Percentiles rank a stretch among this genome's conserved stretches.
Conservation (phyloP, 2,797 vertebrate genomes). For the Enteromius viviparus region DNA sequence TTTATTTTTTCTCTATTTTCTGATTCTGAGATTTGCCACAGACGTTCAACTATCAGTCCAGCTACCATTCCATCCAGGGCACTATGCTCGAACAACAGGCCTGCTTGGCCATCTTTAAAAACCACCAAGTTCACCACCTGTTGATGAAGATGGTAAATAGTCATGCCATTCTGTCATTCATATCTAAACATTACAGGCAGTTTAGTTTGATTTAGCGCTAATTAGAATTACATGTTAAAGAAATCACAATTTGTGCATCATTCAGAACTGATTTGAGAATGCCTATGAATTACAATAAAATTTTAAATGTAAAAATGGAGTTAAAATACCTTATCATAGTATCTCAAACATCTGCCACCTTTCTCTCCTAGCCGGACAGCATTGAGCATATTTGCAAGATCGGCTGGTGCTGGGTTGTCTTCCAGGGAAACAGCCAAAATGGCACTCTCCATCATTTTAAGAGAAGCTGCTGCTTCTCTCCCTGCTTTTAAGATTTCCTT, state of each 20-base stretch:
- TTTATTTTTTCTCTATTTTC: slow-evolving; percentile 60
- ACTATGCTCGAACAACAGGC: slow-evolving; percentile 80
- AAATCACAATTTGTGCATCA: not conserved
- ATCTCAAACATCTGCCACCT: slow-evolving; percentile 69
- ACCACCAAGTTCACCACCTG: slow-evolving; percentile 80
- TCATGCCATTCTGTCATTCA: not conserved
- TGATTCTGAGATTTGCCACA: slow-evolving; percentile 78
- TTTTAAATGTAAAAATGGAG: not conserved
- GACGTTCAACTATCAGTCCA: slow-evolving; percentile 72
- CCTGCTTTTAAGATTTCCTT: slow-evolving; percentile 70
- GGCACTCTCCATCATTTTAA: slow-evolving; percentile 78
- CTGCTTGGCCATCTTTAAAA: slow-evolving; percentile 76
- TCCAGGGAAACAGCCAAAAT: slow-evolving; percentile 77
- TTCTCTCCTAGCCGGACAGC: slow-evolving; percentile 73
- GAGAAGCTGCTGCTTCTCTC: slow-evolving; percentile 66
- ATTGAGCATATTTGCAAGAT: slow-evolving; percentile 75
- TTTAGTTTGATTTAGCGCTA: not conserved
- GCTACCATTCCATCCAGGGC: slow-evolving; percentile 82
- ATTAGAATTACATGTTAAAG: not conserved
- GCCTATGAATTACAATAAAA: not conserved
- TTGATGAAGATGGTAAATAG: slow-evolving; percentile 29
- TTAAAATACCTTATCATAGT: slow-evolving; percentile 80
- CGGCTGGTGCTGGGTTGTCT: slow-evolving; percentile 67
- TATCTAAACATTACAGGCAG: not conserved
- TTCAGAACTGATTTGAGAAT: not conserved